phyloP scores from a whole-genome alignment of 1,140 invertebrate genomes.

The Zaprionus taronus region DNA sequence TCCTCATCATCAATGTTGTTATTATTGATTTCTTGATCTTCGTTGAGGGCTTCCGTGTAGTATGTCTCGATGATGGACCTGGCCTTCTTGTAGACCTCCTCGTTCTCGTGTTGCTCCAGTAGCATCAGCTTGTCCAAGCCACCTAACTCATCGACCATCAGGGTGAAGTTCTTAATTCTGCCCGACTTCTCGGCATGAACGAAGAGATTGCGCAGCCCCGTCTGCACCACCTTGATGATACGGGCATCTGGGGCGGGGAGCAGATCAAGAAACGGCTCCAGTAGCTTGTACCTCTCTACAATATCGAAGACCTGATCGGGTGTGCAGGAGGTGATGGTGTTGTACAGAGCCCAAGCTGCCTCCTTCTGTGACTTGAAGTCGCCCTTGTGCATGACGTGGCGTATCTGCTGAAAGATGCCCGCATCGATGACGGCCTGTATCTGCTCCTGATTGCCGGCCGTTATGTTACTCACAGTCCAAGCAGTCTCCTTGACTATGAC shows the following conservation, averaged over 20 bases:
- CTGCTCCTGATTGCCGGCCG: constrained; percentile 97
- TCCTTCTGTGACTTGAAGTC: constrained; percentile 99
- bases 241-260: constrained; percentile 92
- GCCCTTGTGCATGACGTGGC: constrained; percentile 88
- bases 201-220: constrained; percentile 94
- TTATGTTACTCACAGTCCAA: constrained; percentile 99
- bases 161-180: constrained; percentile 90
- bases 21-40: constrained; percentile 80
- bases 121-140: constrained; percentile 96
- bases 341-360: constrained; percentile 99
- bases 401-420: constrained; percentile 71
- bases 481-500: constrained; percentile 96
- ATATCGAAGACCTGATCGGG: constrained; percentile 93
- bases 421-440: constrained; percentile 97
- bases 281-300: constrained; percentile 91
- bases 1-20: constrained; percentile 13
- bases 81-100: constrained; percentile 95
- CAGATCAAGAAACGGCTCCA: constrained; percentile 94
- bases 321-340: constrained; percentile 97
- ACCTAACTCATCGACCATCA: constrained; percentile 94
- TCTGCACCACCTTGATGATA: constrained; percentile 93
- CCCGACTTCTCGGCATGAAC: constrained; percentile 88
- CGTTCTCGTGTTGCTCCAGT: constrained; percentile 97
- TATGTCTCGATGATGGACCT: constrained; percentile 92
- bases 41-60: constrained; percentile 86